Evolutionary conservation across 1,140 invertebrate species (phyloP), one percentile per base, ranked within the genome.

Genomic region (Drosophila funebris): DNA sequence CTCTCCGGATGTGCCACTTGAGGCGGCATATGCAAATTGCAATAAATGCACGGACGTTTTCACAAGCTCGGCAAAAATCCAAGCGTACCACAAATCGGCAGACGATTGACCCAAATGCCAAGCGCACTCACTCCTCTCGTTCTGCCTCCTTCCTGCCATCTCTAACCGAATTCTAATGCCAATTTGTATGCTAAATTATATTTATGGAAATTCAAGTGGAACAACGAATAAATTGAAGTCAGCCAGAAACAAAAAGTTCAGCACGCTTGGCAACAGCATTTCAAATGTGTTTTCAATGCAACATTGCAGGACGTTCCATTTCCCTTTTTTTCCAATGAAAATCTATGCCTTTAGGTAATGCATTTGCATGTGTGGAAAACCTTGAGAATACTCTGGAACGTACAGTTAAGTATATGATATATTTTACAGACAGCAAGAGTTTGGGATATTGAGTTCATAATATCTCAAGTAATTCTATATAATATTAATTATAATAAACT

Each of bases 161-260:
- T 68, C 52, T 20, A 57, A 50, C 18, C 43, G 62, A 73, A 70
- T 73, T 62, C 81, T 81, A 81, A 63, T 82, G 60, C 75, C 83
- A 88, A 88, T 88, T 88, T 83, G 73, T 88, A 88, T 88, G 83
- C 78, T 67, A 83, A 88, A 76, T 79, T 73, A 68, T n/a, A 48
- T 50, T 29, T 76, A 87, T 88, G 83, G 70, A 89, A 88, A 85
- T 85, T 78, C 41, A 77, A 77, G 73, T 48, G 52, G 66, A 52
- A 43, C 63, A 52, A 57, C 73, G 78, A 75, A 83, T 76, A 85
- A 85, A 81, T 85, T 78, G 60, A 48, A 68, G 60, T 39, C 63
- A 37, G 39, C 44, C 43, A 69, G 48, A 29, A 37, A 41, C 41
- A 50, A 67, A 43, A 57, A 52, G 41, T 61, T 41, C 46, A 85